phyloP scores from a whole-genome alignment of 2,888 invertebrate species.

The Netelia inedita region DNA sequence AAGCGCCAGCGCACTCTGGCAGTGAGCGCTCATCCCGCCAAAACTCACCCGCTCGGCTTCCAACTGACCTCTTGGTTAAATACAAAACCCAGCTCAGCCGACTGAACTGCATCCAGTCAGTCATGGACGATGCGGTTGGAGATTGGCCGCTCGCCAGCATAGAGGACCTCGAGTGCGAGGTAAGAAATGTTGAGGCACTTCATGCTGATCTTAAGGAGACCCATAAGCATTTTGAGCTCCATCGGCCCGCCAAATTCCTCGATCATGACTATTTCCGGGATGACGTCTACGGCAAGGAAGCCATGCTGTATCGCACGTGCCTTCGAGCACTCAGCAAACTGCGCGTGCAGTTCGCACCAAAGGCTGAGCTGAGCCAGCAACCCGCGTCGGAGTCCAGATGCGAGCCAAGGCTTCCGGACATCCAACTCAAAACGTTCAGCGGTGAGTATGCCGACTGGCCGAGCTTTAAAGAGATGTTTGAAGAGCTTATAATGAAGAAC shows the following conservation, averaged over 20 bases:
- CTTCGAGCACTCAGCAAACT: background rate
- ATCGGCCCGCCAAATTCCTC: slow-evolving; percentile 1
- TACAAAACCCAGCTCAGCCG: no score
- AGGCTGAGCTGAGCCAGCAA: background rate
- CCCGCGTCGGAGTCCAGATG: no score
- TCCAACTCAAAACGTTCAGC: no score
- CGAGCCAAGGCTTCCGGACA: no score
- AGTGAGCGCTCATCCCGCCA: slow-evolving; percentile 6
- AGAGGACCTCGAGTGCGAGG: background rate
- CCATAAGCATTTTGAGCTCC: no score
- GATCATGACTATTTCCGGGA: slow-evolving; percentile 17
- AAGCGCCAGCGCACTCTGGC: background rate
- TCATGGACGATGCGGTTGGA: background rate
- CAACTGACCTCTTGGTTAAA: slow-evolving; percentile 3
- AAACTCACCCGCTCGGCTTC: slow-evolving; percentile 3
- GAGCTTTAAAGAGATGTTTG: background rate
- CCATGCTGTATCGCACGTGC: background rate
- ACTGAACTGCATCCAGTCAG: no score
- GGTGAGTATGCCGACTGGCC: background rate
- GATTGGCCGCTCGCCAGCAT: background rate
- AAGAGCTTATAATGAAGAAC: slow-evolving; percentile 8
- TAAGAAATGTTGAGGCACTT: background rate
- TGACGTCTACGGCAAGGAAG: background rate
- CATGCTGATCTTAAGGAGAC: no score
- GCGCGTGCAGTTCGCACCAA: background rate